Evolutionary conservation across 2,888 invertebrate genomes (phyloP), one percentile per base, ranked within the genome.

Genomic region (Melipona beecheii): DNA sequence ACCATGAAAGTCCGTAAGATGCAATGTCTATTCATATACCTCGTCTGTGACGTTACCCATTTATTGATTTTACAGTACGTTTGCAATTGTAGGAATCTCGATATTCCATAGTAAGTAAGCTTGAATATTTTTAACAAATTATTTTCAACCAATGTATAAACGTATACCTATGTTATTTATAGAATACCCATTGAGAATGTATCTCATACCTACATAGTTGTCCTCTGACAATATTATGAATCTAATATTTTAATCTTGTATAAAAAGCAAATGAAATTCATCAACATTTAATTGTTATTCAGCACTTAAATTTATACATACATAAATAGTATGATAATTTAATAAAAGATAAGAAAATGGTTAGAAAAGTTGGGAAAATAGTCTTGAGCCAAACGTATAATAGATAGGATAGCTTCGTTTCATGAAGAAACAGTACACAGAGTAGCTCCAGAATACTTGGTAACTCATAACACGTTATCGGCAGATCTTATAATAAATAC

Each of bases 391-490:
- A 19, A 43, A n/a, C 13, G 0, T 17, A 81, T 78, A 68, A 73
- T 43, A 19, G 19, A 17, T 17, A 2, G 24, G n/a, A 27, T 31
- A 52, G 36, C 17, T 74, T 69, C 52, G 81, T 79, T 81, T 56
- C 31, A 27, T 27, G 4, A 5, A 27, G 50, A 68, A 79, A 64
- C 69, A 43, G 56, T 69, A 49, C 19, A 21, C 74, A 43, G 9
- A 58, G 60, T 50, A 52, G 73, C n/a, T 62, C 52, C 15, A 21
- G 19, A 43, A 24, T 49, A 60, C 64, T 74, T 27, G 50, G 62
- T 80, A 83, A 83, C 36, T 58, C 24, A 58, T 52, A 36, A 24
- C 50, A 56, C 62, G 69, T 74, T 75, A 87, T 87, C 78, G 75
- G 31, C 17, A 65, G 43, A 79, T 87, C 85, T 77, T 21, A 66